phyloP scores from a whole-genome alignment of 1,140 invertebrate genomes.

The Tetramorium simillimum region DNA sequence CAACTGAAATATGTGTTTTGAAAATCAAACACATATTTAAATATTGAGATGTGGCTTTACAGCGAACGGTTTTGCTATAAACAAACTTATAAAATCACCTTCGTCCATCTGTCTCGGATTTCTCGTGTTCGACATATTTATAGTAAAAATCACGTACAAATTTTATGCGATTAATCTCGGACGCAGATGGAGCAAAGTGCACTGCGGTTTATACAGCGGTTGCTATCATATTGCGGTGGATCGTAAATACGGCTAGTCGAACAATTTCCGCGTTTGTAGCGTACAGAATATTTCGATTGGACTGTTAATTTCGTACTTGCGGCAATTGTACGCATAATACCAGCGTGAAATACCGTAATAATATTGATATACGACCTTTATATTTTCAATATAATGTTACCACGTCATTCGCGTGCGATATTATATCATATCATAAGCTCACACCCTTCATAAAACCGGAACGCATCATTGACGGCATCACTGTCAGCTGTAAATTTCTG shows the following conservation, averaged over 20 bases:
- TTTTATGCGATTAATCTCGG: conserved; percentile 53
- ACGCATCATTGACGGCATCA: neutral
- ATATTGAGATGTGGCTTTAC: neutral
- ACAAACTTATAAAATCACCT: neutral
- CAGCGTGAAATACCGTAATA: neutral
- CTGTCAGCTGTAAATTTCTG: conserved; percentile 17
- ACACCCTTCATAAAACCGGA: neutral
- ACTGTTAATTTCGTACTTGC: conserved; percentile 35
- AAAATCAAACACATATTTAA: neutral
- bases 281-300: conserved; percentile 36
- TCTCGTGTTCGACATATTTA: neutral
- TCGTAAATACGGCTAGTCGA: conserved; percentile 60
- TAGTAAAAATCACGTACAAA: conserved; percentile 38
- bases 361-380: conserved; percentile 34
- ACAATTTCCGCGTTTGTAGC: conserved; percentile 25
- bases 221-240: conserved; percentile 57
- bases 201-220: neutral
- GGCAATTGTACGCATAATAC: conserved; percentile 38
- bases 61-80: neutral
- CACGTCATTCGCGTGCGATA: conserved; percentile 1
- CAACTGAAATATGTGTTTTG: neutral
- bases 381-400: conserved; percentile 42
- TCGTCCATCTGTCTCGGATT: neutral
- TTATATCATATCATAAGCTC: neutral
- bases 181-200: conserved; percentile 51